These are phyloP conservation scores for Paratrypauchen microcephalus DNA, from an alignment of 2,797 vertebrate species.

Conservation along the genomic window DNA sequence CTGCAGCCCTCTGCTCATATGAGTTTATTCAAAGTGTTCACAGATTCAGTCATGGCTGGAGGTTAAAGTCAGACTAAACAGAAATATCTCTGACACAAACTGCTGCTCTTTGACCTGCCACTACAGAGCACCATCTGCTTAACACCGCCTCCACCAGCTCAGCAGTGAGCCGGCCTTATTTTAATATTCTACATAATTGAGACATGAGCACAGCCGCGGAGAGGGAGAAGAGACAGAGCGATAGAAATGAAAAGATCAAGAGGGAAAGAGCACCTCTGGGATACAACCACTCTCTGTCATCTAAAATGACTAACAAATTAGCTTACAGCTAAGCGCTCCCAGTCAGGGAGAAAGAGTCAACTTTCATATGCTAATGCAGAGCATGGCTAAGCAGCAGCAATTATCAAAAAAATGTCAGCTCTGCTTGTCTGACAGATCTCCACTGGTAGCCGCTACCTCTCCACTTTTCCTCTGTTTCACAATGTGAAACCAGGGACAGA, in stretches of 20 bases:
- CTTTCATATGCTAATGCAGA: constrained; percentile 78
- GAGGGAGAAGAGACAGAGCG: constrained; percentile 18
- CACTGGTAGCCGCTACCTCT: constrained; percentile 36
- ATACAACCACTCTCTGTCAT: constrained; percentile 74
- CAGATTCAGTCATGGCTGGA: constrained; percentile 14
- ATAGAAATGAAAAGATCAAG: constrained; percentile 63
- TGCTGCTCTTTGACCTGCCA: constrained; percentile 36
- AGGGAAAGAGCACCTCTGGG: constrained; percentile 66
- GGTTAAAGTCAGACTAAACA: constrained; percentile 25
- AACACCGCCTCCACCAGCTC: constrained; percentile 25
- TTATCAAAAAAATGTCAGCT: constrained; percentile 60
- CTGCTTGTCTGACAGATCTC: constrained; percentile 62
- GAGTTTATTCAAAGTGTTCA: constrained; percentile 18
- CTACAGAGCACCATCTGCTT: constrained; percentile 48
- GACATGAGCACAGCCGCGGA: constrained; percentile 15
- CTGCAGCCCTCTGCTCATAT: constrained; percentile 30
- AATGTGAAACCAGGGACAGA: background rate
- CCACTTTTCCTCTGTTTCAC: constrained; percentile 15
- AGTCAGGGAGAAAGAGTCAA: constrained; percentile 43
- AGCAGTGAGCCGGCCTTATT: constrained; percentile 31
- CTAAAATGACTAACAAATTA: constrained; percentile 78
- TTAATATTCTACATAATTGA: constrained; percentile 33
- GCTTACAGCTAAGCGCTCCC: constrained; percentile 63
- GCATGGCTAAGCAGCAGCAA: constrained; percentile 66
- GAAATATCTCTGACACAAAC: constrained; percentile 24